Conservation (phyloP, 1,140 invertebrate species). For the Drosophila ogumai region DNA sequence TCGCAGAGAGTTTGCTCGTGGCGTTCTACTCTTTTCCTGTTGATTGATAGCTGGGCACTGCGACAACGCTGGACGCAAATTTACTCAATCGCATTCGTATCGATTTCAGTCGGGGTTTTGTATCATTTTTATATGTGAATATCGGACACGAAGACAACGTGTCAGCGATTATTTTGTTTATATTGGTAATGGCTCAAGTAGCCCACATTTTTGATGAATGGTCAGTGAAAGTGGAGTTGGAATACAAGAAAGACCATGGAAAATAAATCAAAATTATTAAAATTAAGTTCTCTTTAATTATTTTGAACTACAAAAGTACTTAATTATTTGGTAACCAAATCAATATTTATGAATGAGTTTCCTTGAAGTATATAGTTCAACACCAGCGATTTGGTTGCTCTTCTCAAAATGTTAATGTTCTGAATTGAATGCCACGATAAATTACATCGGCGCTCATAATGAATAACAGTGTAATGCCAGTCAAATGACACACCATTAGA, state of each 20-base stretch:
- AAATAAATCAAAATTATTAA: neutral
- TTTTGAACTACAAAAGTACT: no score
- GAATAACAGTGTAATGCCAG: neutral
- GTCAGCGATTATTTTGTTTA: constrained; percentile 21
- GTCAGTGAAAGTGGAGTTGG: neutral
- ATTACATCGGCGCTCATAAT: neutral
- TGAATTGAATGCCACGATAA: constrained; percentile 2
- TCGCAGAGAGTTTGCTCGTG: constrained; percentile 16
- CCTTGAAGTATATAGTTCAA: neutral
- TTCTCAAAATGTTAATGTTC: neutral
- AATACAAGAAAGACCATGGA: neutral
- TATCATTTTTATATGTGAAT: constrained; percentile 26
- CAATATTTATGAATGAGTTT: neutral
- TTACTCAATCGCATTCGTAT: constrained; percentile 66
- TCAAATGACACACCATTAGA: constrained; percentile 17
- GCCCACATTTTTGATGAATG: constrained; percentile 11
- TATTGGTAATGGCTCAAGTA: neutral
- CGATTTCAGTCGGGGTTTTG: constrained; percentile 24
- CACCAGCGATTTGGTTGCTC: neutral
- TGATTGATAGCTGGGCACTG: constrained; percentile 70
- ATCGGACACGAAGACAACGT: constrained; percentile 36
- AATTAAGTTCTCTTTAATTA: no score
- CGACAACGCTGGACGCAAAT: constrained; percentile 49
- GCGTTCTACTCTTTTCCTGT: constrained; percentile 26
- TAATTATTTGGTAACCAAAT: neutral